Percentiles rank a stretch among this genome's conserved stretches.
These are phyloP conservation scores for Chionomys nivalis DNA, from an alignment of 2,113 vertebrate genomes.

Conservation along the genomic window DNA sequence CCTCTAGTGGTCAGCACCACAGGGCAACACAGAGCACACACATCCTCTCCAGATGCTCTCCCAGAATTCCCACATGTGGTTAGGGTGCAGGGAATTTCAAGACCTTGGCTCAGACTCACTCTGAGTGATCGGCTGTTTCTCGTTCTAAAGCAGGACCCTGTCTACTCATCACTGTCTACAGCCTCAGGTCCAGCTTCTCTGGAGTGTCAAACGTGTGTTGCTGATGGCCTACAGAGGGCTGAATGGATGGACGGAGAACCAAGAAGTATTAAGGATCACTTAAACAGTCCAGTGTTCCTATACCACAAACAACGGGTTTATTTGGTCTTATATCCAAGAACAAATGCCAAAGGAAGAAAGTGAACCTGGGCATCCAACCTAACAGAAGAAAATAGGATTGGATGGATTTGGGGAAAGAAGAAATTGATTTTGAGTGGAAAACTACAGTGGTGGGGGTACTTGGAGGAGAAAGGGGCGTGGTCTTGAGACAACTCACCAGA, in stretches of 20 bases:
- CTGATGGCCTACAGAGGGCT: neutral
- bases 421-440: neutral
- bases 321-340: slow-evolving; percentile 9
- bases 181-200: neutral
- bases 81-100: neutral
- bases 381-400: neutral
- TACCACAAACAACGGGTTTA: slow-evolving; percentile 22
- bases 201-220: neutral
- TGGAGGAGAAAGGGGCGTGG: neutral
- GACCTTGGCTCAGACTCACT: neutral
- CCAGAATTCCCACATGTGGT: neutral
- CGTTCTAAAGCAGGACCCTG: neutral
- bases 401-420: neutral
- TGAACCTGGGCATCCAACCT: neutral
- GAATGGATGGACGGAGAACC: neutral
- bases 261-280: neutral
- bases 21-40: neutral
- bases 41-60: neutral
- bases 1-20: neutral
- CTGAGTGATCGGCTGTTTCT: neutral
- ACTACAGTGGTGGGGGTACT: neutral
- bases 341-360: neutral
- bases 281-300: neutral
- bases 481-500: neutral
- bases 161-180: neutral